phyloP scores from a whole-genome alignment of 2,888 invertebrate genomes.

The Platypus cylindrus region DNA sequence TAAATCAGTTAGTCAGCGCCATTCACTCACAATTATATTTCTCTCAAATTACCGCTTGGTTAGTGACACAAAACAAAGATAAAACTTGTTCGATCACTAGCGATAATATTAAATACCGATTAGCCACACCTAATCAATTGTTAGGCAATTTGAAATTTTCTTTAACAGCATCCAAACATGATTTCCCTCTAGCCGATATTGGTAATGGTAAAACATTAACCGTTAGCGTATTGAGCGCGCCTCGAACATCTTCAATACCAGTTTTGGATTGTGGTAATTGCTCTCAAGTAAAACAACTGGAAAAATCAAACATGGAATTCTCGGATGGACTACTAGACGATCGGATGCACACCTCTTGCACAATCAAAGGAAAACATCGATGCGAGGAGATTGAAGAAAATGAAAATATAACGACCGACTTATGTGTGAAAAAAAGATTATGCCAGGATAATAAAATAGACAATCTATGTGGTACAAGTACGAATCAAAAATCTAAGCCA shows the following conservation, averaged over 20 bases:
- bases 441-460: constrained; percentile 17
- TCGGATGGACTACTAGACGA: constrained; percentile 45
- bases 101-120: constrained; percentile 35
- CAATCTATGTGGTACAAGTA: constrained; percentile 1
- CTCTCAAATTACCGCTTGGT: constrained; percentile 93
- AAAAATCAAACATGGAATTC: constrained; percentile 16
- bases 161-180: constrained; percentile 42
- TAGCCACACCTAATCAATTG: constrained; percentile 58
- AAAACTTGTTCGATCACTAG: constrained; percentile 21
- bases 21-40: constrained; percentile 91
- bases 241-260: constrained; percentile 47
- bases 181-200: constrained; percentile 57
- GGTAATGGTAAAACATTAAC: constrained; percentile 50
- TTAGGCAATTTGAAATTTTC: constrained; percentile 42
- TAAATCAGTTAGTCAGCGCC: constrained; percentile 77
- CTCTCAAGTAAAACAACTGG: constrained; percentile 25
- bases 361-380: constrained; percentile 56
- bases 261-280: constrained; percentile 35
- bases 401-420: constrained; percentile 3
- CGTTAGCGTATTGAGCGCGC: constrained; percentile 54
- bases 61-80: constrained; percentile 36
- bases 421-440: constrained; percentile 8
- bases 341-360: constrained; percentile 52
- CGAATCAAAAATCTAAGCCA: no score
- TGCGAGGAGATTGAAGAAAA: constrained; percentile 59